Evolutionary conservation across 2,113 vertebrate genomes (phyloP), one percentile per base, ranked within the genome.

Genomic region (Pluvianellus socialis): DNA sequence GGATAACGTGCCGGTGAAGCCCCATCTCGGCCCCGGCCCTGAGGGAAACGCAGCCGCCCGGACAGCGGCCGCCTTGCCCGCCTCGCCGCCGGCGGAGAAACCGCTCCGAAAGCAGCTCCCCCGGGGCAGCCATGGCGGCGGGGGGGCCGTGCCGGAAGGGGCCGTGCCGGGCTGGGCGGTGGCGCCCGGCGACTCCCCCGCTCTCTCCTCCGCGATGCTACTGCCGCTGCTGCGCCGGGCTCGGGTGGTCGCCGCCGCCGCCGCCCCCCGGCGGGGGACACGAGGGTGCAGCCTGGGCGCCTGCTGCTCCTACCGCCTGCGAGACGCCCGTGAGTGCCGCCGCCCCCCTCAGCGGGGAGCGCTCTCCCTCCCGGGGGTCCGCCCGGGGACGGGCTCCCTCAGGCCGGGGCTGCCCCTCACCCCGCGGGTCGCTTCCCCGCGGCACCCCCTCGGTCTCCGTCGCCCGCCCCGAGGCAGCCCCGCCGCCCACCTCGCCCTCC

Each of bases 301-400:
- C n/a, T 97, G 97, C 92, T 99, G 98, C 86, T 99, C 99, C 5
- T 99, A 98, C 97, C 99, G 98, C 98, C 98, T 98, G 86, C 97
- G 98, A 59, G 98, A 98, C 53, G 98, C 98, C 92, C 90, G 99
- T 99, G 85, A 98, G 99, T 99, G 63, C 67, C n/a, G 40, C 63
- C 15, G 32, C 52, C 18, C 12, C 73, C 40, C 12, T 12, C 32
- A 6, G 24, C 5, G 28, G 20, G 35, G 45, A n/a, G 16, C 58
- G 40, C 27, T 28, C 19, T 9, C 56, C 58, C 66, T 66, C 32
- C 6, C 21, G 12, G 84, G 28, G 8, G 7, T 14, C 47, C 11
- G 47, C 42, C 38, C 17, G 24, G 27, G 23, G 12, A 14, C 13
- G 0, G 27, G 38, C 40, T 44, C 33, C 38, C 59, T 47, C 8